Base-by-base conservation (phyloP, 2,888 invertebrate species). In the Pachymerium ferrugineum region DNA sequence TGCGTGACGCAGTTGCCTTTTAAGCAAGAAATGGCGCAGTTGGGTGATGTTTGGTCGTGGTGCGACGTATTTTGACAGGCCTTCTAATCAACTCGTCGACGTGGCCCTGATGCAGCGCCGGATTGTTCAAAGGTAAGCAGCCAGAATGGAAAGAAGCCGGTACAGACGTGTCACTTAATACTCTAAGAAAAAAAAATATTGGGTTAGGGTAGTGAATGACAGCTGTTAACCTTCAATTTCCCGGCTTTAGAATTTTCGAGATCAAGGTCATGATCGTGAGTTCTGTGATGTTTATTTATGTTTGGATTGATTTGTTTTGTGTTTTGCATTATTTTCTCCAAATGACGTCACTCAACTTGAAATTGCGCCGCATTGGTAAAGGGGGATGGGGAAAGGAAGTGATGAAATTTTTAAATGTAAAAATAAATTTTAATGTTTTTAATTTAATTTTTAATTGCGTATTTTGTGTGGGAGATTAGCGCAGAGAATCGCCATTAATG, bases 21-120 rank as follows among this genome's bases (percentile, higher is more conserved):
- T 67, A 14, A n/a, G 25, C 67, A 1, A 67, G 71, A 71, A 71
- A 71, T 71, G 71, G 38, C 71, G 71, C 71, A 71, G 71, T 71
- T 33, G 38, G 33, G 29, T 25, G 38, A 3, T 35, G 35, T 33
- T 29, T 0, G n/a, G n/a, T n/a, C n/a, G n/a, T n/a, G n/a, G n/a
- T n/a, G n/a, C n/a, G n/a, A n/a, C n/a, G n/a, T n/a, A n/a, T n/a
- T n/a, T n/a, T n/a, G n/a, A n/a, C n/a, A n/a, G n/a, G n/a, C n/a
- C n/a, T 2, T 29, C 30, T 1, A 4, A 31, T 8, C 38, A 28
- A 14, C 19, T 14, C 4, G 10, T 6, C 3, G 68, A 67, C 68
- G 22, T 19, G 1, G 22, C n/a, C n/a, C n/a, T n/a, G n/a, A n/a
- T n/a, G n/a, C n/a, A n/a, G n/a, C n/a, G n/a, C n/a, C n/a, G n/a